These are phyloP conservation scores for Neostethus bicornis DNA, from an alignment of 2,797 vertebrate genomes.

Conservation along the genomic window DNA sequence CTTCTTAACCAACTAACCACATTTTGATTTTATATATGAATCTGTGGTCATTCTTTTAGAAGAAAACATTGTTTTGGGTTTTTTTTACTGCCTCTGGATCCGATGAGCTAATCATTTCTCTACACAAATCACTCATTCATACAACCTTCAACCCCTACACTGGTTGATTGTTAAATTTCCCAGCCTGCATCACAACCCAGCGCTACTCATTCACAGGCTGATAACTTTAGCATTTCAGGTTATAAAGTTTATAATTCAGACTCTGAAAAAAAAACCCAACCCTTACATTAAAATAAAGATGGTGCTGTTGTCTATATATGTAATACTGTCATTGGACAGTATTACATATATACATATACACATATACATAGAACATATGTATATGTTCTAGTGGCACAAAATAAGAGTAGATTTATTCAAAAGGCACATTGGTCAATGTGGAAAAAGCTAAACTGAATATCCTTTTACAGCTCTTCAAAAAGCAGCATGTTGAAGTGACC, in stretches of 20 bases:
- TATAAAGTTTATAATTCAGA: neutral
- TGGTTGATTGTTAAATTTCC: neutral
- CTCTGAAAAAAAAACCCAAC: no score
- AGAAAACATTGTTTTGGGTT: neutral
- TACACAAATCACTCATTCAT: constrained; percentile 27
- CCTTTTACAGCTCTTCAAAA: neutral
- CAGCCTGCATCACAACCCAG: neutral
- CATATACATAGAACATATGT: no score
- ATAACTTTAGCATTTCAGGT: neutral
- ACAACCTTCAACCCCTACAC: constrained; percentile 16
- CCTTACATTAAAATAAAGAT: no score
- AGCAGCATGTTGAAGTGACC: neutral
- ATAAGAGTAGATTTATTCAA: no score
- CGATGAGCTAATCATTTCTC: constrained; percentile 42
- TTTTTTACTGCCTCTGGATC: neutral
- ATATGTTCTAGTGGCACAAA: no score
- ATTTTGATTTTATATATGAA: constrained; percentile 1
- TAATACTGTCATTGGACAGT: no score
- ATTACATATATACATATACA: no score
- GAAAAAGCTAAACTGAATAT: neutral
- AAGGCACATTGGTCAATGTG: neutral
- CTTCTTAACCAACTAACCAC: constrained; percentile 4
- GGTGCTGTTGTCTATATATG: no score
- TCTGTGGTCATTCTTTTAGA: neutral
- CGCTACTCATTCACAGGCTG: neutral